phyloP scores from a whole-genome alignment of 2,797 vertebrate genomes.

The Helostoma temminkii region DNA sequence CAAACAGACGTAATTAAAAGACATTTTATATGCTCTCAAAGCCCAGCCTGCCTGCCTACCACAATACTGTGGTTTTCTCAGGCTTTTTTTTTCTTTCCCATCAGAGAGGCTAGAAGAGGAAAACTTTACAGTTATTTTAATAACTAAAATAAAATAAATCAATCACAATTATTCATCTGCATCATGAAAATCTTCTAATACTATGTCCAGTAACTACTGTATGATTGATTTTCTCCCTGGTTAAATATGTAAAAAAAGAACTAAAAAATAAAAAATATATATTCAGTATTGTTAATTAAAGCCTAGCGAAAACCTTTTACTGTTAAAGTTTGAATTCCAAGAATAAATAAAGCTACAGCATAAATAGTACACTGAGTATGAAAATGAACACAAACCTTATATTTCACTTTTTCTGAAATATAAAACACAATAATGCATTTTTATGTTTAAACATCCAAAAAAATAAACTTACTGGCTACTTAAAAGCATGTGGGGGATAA shows the following conservation, averaged over 20 bases:
- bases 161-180: slow-evolving; percentile 48
- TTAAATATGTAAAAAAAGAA: slow-evolving; percentile 16
- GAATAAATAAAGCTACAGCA: slow-evolving; percentile 85
- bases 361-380: slow-evolving; percentile 77
- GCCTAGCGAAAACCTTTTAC: slow-evolving; percentile 35
- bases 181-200: slow-evolving; percentile 38
- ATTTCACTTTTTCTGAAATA: slow-evolving; percentile 61
- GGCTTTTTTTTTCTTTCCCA: slow-evolving; percentile 59
- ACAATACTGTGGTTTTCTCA: slow-evolving; percentile 73
- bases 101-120: slow-evolving; percentile 41
- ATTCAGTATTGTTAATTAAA: slow-evolving; percentile 41
- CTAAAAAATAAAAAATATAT: slow-evolving; percentile 24
- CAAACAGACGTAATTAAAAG: slow-evolving; percentile 81
- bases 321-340: slow-evolving; percentile 64
- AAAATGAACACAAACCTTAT: slow-evolving; percentile 59
- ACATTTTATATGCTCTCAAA: slow-evolving; percentile 77
- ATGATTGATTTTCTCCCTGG: slow-evolving; percentile 22
- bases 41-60: slow-evolving; percentile 66
- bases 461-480: slow-evolving; percentile 38
- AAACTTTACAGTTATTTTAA: slow-evolving; percentile 64
- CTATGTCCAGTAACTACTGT: slow-evolving; percentile 24
- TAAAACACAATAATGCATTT: slow-evolving; percentile 48
- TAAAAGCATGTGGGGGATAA: slow-evolving; percentile 30
- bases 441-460: slow-evolving; percentile 27
- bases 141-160: slow-evolving; percentile 63